phyloP scores from a whole-genome alignment of 2,113 vertebrate genomes.

The Mormyrus lacerda region DNA sequence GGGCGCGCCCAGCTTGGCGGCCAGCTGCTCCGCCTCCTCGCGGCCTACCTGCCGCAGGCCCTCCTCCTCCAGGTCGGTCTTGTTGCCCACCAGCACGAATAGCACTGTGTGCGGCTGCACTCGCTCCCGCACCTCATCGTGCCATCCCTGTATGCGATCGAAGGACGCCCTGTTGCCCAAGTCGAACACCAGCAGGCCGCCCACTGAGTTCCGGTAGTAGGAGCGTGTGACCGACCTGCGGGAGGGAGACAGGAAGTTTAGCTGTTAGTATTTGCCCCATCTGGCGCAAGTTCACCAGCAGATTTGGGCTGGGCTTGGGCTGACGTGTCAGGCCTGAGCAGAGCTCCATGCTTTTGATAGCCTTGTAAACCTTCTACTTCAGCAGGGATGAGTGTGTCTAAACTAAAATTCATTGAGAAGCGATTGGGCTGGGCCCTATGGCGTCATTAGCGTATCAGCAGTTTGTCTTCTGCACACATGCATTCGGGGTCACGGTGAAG shows the following conservation, averaged over 20 bases:
- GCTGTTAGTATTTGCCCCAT: background rate
- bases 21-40: conserved; percentile 64
- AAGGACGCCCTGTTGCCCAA: conserved; percentile 68
- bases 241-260: background rate
- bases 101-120: conserved; percentile 57
- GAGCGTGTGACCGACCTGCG: conserved; percentile 72
- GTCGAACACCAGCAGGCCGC: conserved; percentile 73
- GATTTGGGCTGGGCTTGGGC: background rate
- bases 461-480: background rate
- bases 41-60: conserved; percentile 52
- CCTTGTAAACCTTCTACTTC: background rate
- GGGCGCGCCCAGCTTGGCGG: conserved; percentile 48
- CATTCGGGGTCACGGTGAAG: background rate
- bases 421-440: background rate
- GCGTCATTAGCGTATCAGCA: background rate
- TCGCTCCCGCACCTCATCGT: conserved; percentile 64
- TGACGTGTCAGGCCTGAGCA: background rate
- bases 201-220: conserved; percentile 70
- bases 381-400: background rate
- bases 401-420: background rate
- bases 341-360: background rate
- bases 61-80: conserved; percentile 56
- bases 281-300: background rate
- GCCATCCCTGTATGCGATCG: conserved; percentile 65
- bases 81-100: conserved; percentile 73